These are phyloP conservation scores for Serrognathus titanus DNA, from an alignment of 2,888 invertebrate species.

Conservation along the genomic window DNA sequence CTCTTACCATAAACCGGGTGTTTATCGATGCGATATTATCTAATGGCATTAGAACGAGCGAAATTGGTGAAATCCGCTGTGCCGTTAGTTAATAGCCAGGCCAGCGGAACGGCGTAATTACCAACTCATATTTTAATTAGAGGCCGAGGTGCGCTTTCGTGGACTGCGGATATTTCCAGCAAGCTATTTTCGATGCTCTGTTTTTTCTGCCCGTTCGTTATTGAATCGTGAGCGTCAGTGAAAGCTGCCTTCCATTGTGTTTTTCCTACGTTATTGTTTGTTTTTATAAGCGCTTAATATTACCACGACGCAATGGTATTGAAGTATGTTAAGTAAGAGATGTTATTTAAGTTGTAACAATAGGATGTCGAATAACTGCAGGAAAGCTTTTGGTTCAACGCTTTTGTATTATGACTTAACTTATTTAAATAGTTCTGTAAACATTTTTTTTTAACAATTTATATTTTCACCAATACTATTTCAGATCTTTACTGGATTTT, in stretches of 20 bases:
- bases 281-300: too few relatives aligned
- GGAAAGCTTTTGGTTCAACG: too few relatives aligned
- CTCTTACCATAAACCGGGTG: too few relatives aligned
- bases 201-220: constrained; percentile 12
- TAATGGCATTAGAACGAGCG: constrained; percentile 1
- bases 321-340: too few relatives aligned
- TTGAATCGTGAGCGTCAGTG: constrained; percentile 3
- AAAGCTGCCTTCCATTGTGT: constrained; percentile 7
- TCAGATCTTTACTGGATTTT: too few relatives aligned
- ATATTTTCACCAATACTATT: too few relatives aligned
- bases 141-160: constrained; percentile 12
- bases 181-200: constrained; percentile 8
- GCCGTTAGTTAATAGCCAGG: constrained; percentile 5
- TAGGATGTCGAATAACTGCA: too few relatives aligned
- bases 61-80: constrained; percentile 12
- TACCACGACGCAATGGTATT: too few relatives aligned
- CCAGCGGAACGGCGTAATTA: constrained; percentile 14
- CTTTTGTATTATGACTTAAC: too few relatives aligned
- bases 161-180: constrained; percentile 11
- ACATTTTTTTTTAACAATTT: too few relatives aligned
- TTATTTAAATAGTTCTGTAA: too few relatives aligned
- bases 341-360: too few relatives aligned
- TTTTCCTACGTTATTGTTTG: background rate
- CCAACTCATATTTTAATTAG: constrained; percentile 20
- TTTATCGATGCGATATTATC: background rate